Base-by-base conservation (phyloP, 2,888 invertebrate species). In the Napeogenes sylphis region DNA sequence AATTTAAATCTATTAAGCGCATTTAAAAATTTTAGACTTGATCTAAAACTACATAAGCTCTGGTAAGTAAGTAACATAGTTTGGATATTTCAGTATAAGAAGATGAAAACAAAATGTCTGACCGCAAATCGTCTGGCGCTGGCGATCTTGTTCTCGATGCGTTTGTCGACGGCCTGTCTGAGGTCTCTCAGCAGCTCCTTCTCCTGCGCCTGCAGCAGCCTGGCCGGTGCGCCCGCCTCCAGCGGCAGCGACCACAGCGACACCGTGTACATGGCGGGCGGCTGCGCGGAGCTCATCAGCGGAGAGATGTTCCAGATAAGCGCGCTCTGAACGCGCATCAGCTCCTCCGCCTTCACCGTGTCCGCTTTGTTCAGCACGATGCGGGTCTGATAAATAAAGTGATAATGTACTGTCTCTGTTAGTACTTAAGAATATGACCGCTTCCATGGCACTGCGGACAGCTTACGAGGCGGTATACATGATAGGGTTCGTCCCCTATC, bases 261-360 rank as follows among this genome's bases (percentile, higher is more conserved):
- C 58, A 95, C 95, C 21, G 97, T 96, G 88, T 97, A 98, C 94
- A 98, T 96, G 60, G 96, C 92, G 32, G 98, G 98, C 4, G 98
- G 98, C 82, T 98, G 97, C 56, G 97, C 95, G 56, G 97, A 97
- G 68, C 97, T 97, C 95, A 98, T 97, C 75, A 98, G 88, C 4
- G 98, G 98, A n/a, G 97, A 97, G 75, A 98, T 96, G 83, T 97
- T 98, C 98, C 98, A 98, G 77, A 98, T 97, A 59, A 98, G 91
- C 12, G 97, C 97, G 72, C 97, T 96, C 84, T 98, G 98, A 3
- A 98, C 97, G 71, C 97, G 93, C 94, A 98, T 94, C 70, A 98
- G 85, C 84, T 98, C 98, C 81, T 97, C 97, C 0, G 97, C 96
- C 78, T 96, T 95, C 54, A 98, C 96, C 71, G 94, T 95, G 84